A percentile compares a stretch with the other conserved stretches of the same genome.
Evolutionary conservation across 2,888 invertebrate species (phyloP).

Genomic region (Mesochorus sp.): DNA sequence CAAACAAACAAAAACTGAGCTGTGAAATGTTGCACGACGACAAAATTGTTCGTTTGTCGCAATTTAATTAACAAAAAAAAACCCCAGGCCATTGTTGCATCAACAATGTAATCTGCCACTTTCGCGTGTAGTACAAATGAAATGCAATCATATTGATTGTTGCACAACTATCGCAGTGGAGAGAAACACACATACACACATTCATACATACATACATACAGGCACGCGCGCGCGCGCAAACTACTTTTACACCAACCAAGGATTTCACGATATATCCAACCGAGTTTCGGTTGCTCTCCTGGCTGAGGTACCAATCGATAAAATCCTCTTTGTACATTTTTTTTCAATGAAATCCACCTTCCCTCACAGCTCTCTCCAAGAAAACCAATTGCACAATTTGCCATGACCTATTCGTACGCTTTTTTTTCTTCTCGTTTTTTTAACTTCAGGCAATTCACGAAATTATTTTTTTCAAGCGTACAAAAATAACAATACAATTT

Average conservation of each 20-base stretch:
- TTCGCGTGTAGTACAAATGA: slow-evolving; percentile 64
- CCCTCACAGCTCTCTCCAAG: neutral
- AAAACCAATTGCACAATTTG: neutral
- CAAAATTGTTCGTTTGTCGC: slow-evolving; percentile 28
- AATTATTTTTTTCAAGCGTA: neutral
- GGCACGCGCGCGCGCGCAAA: too few relatives aligned
- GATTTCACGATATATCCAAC: neutral
- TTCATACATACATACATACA: neutral
- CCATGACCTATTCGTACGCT: neutral
- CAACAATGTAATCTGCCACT: slow-evolving; percentile 71
- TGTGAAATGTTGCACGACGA: slow-evolving; percentile 36
- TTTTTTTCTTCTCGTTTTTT: neutral
- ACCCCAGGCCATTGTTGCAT: slow-evolving; percentile 73
- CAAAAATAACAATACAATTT: neutral
- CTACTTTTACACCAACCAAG: neutral
- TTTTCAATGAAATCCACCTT: neutral
- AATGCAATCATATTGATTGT: slow-evolving; percentile 78
- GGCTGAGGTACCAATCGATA: too few relatives aligned
- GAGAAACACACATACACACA: slow-evolving; percentile 3
- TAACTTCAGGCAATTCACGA: neutral
- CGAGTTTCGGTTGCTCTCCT: neutral
- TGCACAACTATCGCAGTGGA: slow-evolving; percentile 70
- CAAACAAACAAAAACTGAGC: slow-evolving; percentile 8
- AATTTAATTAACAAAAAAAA: slow-evolving; percentile 68
- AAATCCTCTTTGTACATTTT: slow-evolving; percentile 4